Percentiles rank a stretch among this genome's conserved stretches.
These are phyloP conservation scores for Orthosia gothica DNA, from an alignment of 2,888 invertebrate species.

Conservation along the genomic window DNA sequence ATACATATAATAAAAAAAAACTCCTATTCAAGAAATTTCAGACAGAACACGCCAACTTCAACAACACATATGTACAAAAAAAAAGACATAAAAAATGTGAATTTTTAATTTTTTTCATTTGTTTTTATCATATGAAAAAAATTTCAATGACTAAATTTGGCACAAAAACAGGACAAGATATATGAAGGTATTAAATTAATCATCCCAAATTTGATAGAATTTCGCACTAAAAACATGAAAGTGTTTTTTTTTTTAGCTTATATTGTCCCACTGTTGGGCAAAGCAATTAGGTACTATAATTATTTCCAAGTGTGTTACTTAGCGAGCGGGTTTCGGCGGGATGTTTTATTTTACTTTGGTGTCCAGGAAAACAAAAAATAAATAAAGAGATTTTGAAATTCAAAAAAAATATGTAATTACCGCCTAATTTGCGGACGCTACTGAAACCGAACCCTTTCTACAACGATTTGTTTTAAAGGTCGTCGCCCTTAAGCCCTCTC, in stretches of 20 bases:
- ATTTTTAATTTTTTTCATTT: too few relatives aligned
- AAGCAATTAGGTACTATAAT: too few relatives aligned
- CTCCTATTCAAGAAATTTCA: neutral
- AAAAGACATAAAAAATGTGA: neutral
- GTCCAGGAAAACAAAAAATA: neutral
- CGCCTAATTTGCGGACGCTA: constrained; percentile 81
- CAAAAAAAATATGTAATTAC: constrained; percentile 51
- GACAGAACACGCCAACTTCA: neutral
- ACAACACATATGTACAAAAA: neutral
- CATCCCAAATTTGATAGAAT: too few relatives aligned
- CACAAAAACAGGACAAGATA: too few relatives aligned
- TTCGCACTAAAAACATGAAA: too few relatives aligned
- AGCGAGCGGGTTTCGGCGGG: neutral
- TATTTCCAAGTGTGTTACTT: too few relatives aligned
- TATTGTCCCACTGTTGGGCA: too few relatives aligned
- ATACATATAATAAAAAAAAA: neutral
- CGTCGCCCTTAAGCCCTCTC: constrained; percentile 86
- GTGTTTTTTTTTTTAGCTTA: too few relatives aligned
- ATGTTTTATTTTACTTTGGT: neutral
- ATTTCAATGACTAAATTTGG: too few relatives aligned
- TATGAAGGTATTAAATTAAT: too few relatives aligned
- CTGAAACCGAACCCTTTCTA: constrained; percentile 89
- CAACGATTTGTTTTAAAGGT: constrained; percentile 91
- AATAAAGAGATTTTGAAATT: neutral
- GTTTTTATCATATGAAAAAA: too few relatives aligned